Evolutionary conservation across 2,888 invertebrate species (phyloP).

Genomic region (Luperina testacea): DNA sequence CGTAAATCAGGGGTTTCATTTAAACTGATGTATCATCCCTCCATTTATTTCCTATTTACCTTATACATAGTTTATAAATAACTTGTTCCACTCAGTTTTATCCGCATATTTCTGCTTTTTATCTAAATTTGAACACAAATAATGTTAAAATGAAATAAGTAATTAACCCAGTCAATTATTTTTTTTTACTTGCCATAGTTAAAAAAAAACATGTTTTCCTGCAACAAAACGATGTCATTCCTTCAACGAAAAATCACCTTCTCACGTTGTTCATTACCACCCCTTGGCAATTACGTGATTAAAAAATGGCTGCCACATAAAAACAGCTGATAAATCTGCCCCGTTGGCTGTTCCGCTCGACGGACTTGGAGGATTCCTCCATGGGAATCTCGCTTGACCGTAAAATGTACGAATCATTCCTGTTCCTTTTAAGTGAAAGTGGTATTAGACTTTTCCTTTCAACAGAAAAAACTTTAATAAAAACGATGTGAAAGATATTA

Average conservation of each 20-base stretch:
- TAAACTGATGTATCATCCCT: slow-evolving; percentile 10
- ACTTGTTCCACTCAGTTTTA: not conserved
- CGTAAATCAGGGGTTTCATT: slow-evolving; percentile 47
- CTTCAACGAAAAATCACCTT: slow-evolving; percentile 44
- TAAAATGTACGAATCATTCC: slow-evolving; percentile 76
- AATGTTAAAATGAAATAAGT: not conserved
- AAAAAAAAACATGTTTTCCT: not conserved
- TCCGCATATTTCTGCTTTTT: not conserved
- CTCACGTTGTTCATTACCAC: slow-evolving; percentile 61
- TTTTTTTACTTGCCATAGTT: not conserved
- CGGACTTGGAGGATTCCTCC: slow-evolving; percentile 70
- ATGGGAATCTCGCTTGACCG: slow-evolving; percentile 68
- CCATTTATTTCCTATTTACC: slow-evolving; percentile 29
- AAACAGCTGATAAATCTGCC: slow-evolving; percentile 79
- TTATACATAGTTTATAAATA: slow-evolving; percentile 19
- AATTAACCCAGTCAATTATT: not conserved
- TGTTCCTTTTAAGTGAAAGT: slow-evolving; percentile 75
- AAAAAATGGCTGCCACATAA: slow-evolving; percentile 63
- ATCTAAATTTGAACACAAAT: not conserved
- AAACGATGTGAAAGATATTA: slow-evolving; percentile 29
- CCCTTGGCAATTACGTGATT: slow-evolving; percentile 64
- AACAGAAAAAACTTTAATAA: slow-evolving; percentile 30
- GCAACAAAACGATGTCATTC: slow-evolving; percentile 37
- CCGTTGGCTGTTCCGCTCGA: slow-evolving; percentile 73
- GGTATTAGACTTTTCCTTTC: slow-evolving; percentile 77